phyloP scores from a whole-genome alignment of 2,797 vertebrate genomes.

The Gallinago solitaria region DNA sequence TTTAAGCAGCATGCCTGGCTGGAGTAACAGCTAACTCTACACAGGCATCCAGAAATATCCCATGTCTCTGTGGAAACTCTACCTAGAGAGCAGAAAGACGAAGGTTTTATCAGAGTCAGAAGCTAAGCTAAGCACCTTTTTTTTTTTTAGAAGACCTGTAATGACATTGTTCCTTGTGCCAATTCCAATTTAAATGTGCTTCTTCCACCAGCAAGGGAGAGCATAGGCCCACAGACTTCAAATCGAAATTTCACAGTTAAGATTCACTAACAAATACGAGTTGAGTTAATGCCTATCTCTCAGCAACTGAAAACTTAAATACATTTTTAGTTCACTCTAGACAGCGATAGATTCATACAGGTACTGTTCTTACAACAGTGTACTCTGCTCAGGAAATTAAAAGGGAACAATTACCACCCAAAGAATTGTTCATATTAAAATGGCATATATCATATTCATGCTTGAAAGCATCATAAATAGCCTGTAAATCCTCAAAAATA shows the following conservation, averaged over 20 bases:
- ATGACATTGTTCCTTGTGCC: background rate
- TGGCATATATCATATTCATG: background rate
- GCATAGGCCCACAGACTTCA: background rate
- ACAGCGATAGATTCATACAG: background rate
- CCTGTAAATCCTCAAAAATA: background rate
- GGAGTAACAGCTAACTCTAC: background rate
- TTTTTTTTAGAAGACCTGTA: background rate
- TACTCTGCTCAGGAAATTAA: background rate
- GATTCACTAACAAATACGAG: background rate
- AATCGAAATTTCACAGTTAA: background rate
- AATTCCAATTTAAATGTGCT: background rate
- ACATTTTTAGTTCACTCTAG: background rate
- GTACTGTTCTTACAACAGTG: background rate
- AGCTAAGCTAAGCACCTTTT: background rate
- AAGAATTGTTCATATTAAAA: background rate
- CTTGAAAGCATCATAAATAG: background rate
- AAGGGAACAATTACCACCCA: background rate
- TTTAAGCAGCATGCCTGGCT: background rate
- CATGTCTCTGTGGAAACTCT: background rate
- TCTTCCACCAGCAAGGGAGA: background rate
- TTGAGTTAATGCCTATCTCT: background rate
- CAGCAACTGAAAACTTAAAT: background rate
- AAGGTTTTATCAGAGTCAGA: background rate
- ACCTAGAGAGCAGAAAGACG: background rate
- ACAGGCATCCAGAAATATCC: background rate